These are phyloP conservation scores for Camarhynchus parvulus DNA, from an alignment of 2,113 vertebrate species.

Conservation along the genomic window DNA sequence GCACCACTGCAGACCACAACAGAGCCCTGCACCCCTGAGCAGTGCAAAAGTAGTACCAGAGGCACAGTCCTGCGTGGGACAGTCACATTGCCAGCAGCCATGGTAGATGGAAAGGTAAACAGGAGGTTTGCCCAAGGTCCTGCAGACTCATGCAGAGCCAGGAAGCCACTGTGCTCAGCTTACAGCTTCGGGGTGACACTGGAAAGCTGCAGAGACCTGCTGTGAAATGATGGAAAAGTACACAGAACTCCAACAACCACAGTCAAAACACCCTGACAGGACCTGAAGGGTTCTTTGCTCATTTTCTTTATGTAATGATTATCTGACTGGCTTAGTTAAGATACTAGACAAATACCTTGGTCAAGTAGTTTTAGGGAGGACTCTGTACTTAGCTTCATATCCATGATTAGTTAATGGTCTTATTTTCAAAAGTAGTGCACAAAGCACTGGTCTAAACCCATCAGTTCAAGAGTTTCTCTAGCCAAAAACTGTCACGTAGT, in stretches of 20 bases:
- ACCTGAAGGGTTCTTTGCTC: background rate
- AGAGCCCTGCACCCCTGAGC: background rate
- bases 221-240: background rate
- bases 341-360: background rate
- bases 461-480: background rate
- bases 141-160: background rate
- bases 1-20: background rate
- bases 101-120: background rate
- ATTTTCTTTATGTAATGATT: background rate
- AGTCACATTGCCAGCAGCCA: background rate
- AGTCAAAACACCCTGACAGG: background rate
- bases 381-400: background rate
- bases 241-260: accelerated
- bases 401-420: background rate
- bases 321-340: background rate
- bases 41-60: background rate
- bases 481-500: background rate
- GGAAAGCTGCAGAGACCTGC: background rate
- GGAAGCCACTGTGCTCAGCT: background rate
- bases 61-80: accelerated
- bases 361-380: background rate
- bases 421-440: background rate
- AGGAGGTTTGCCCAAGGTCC: background rate
- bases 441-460: background rate
- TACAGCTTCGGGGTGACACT: accelerated